Conservation (phyloP, 2,888 invertebrate species). For the Melanchra persicariae region DNA sequence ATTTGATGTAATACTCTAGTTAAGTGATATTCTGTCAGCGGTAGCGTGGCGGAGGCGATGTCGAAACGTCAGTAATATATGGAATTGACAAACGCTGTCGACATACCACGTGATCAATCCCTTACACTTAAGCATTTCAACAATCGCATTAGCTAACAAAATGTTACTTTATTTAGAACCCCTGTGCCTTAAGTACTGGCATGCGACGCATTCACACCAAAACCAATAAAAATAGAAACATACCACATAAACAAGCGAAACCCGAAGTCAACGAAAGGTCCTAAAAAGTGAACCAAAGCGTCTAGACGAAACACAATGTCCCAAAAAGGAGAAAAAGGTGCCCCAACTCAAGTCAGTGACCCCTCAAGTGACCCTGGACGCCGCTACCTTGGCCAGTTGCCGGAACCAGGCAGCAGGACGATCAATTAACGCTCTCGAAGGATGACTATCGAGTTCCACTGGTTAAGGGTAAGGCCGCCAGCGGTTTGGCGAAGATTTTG, state of each 20-base stretch:
- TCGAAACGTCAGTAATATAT: no score
- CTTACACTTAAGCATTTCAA: no score
- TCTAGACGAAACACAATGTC: constrained; percentile 50
- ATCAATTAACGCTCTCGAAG: constrained; percentile 57
- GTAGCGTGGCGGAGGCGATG: no score
- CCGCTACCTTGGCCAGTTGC: constrained; percentile 33
- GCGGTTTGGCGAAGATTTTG: background rate
- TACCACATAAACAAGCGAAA: background rate
- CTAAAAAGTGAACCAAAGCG: constrained; percentile 29
- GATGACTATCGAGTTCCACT: constrained; percentile 52
- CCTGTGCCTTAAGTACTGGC: background rate
- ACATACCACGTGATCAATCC: no score
- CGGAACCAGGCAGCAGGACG: constrained; percentile 31
- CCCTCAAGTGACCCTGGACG: constrained; percentile 36
- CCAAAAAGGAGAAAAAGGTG: constrained; percentile 19
- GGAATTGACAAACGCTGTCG: no score
- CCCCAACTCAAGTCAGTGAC: constrained; percentile 42
- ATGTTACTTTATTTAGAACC: no score
- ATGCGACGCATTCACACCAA: background rate
- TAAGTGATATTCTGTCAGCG: no score
- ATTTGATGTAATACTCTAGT: no score
- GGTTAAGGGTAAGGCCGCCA: constrained; percentile 21
- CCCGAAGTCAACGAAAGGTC: constrained; percentile 1
- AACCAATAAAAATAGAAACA: background rate
- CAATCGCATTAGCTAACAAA: no score